These are phyloP conservation scores for Epizoanthus illoricatus DNA, from an alignment of 92 coral and sea anemone genomes.

Conservation along the genomic window DNA sequence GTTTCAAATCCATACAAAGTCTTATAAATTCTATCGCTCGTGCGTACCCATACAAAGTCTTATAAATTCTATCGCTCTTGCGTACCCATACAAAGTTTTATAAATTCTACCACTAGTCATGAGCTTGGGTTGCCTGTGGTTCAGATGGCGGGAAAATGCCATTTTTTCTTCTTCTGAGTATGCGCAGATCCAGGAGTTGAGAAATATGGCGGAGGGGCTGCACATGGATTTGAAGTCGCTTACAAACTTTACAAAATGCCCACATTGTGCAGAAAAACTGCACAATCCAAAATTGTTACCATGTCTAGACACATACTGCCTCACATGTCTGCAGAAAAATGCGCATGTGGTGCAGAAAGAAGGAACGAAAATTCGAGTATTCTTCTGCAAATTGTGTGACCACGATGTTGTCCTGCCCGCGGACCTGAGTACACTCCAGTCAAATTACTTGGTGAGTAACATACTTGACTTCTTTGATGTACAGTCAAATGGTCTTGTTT, in stretches of 20 bases:
- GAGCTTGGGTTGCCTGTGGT: no score
- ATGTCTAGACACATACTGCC: constrained; percentile 9
- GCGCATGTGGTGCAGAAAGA: not conserved
- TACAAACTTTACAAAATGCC: not conserved
- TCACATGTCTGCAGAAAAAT: constrained; percentile 20
- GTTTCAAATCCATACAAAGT: no score
- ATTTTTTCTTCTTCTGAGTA: not conserved
- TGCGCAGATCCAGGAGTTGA: not conserved
- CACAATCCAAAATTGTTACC: constrained; percentile 8
- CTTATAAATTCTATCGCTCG: no score
- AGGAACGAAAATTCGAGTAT: not conserved
- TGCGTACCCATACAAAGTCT: no score
- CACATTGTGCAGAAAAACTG: constrained; percentile 1
- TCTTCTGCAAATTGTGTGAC: constrained; percentile 22
- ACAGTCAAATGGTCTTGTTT: constrained; percentile 4
- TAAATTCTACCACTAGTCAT: no score
- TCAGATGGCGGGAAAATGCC: no score
- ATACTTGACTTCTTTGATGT: constrained; percentile 13
- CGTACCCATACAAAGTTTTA: no score
- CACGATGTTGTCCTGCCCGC: constrained; percentile 8
- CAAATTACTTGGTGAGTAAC: constrained; percentile 7
- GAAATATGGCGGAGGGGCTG: not conserved
- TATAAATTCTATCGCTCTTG: no score
- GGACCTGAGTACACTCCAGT: not conserved
- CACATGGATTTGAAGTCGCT: constrained; percentile 3